These are phyloP conservation scores for Linurgus olivaceus DNA, from an alignment of 2,797 vertebrate species.

Conservation along the genomic window DNA sequence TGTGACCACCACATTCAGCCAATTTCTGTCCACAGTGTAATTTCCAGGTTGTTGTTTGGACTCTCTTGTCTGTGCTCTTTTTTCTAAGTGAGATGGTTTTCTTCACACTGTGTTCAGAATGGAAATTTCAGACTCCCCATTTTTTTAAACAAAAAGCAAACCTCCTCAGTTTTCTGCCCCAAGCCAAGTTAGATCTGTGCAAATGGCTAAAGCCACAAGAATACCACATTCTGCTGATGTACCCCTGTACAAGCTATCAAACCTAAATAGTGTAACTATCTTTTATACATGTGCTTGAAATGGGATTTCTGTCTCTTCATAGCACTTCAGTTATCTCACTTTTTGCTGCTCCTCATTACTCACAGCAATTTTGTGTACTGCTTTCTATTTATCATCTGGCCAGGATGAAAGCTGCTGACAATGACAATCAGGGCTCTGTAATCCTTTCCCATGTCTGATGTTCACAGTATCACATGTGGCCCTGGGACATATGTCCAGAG, in stretches of 20 bases:
- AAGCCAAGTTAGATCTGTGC: neutral
- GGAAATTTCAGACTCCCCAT: neutral
- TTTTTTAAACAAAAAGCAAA: neutral
- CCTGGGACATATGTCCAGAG: neutral
- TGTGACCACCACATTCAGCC: neutral
- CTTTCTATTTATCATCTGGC: neutral
- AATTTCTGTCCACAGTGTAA: neutral
- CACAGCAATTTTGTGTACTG: neutral
- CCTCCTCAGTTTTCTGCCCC: neutral
- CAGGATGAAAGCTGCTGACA: neutral
- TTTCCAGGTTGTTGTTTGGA: neutral
- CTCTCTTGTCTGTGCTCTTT: neutral
- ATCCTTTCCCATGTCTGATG: neutral
- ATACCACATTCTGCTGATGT: neutral
- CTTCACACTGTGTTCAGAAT: neutral
- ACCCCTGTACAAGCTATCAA: neutral
- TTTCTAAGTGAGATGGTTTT: neutral
- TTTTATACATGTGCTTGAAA: neutral
- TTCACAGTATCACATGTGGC: neutral
- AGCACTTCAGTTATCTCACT: neutral
- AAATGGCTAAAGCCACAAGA: neutral
- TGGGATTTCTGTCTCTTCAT: neutral
- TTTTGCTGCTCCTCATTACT: neutral
- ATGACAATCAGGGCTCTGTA: neutral
- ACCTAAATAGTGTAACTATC: rapidly evolving